Evolutionary conservation across 2,888 invertebrate species (phyloP).

Genomic region (Colostygia pectinataria): DNA sequence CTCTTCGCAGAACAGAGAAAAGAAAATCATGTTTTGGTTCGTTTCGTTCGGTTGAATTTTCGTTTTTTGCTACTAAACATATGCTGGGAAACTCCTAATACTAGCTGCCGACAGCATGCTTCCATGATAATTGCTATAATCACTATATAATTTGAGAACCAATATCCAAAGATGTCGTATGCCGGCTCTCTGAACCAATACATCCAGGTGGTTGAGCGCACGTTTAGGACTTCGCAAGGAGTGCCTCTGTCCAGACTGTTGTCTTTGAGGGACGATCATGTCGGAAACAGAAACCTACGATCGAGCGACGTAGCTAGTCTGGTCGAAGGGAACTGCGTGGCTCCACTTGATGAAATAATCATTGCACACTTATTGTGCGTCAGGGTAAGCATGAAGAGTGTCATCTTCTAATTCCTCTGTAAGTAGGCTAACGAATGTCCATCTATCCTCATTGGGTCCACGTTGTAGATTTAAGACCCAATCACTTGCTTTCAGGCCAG

Average conservation of each 20-base stretch:
- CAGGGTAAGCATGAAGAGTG: constrained; percentile 74
- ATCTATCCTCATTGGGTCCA: too few species aligned
- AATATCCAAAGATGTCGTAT: constrained; percentile 38
- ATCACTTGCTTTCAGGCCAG: too few species aligned
- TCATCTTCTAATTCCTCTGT: too few species aligned
- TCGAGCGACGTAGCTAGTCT: constrained; percentile 87
- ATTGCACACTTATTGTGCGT: constrained; percentile 88
- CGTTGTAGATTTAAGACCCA: too few species aligned
- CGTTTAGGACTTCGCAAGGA: constrained; percentile 85
- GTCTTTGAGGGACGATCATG: constrained; percentile 88
- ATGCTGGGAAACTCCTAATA: too few species aligned
- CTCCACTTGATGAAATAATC: constrained; percentile 90
- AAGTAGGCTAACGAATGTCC: too few species aligned
- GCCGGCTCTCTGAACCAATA: constrained; percentile 65
- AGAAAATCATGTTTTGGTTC: too few species aligned
- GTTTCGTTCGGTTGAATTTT: too few species aligned
- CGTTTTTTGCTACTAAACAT: too few species aligned
- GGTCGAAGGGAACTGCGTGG: constrained; percentile 86
- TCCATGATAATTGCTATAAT: neutral
- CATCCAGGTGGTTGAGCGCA: constrained; percentile 80
- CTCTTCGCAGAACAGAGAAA: too few species aligned
- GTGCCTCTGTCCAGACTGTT: constrained; percentile 82
- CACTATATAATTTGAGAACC: neutral
- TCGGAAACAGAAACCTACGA: constrained; percentile 86
- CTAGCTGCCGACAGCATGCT: neutral